These are phyloP conservation scores for Alectura lathami DNA, from an alignment of 2,113 vertebrate species.

Conservation along the genomic window DNA sequence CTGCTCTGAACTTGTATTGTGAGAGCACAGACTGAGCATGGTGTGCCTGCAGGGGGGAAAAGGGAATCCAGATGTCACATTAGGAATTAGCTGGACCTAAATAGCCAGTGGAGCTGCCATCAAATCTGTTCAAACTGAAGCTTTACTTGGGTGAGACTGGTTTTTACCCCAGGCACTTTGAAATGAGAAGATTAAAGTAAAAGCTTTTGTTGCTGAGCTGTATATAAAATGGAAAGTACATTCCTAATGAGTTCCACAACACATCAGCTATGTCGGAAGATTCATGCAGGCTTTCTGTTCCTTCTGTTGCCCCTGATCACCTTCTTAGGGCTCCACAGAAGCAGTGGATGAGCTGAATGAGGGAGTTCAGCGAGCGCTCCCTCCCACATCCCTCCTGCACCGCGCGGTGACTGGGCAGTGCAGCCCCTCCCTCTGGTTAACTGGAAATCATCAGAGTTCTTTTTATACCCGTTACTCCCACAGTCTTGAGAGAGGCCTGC, in stretches of 20 bases:
- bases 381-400: neutral
- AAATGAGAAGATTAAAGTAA: constrained; percentile 3
- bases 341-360: neutral
- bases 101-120: neutral
- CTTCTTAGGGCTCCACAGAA: neutral
- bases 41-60: neutral
- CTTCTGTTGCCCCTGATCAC: neutral
- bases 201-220: neutral
- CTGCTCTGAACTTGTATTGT: neutral
- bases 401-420: accelerated
- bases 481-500: neutral
- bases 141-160: neutral
- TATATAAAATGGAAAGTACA: neutral
- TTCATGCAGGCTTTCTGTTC: accelerated
- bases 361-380: neutral
- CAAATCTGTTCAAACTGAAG: neutral
- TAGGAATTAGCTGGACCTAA: neutral
- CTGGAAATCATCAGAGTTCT: neutral
- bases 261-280: neutral
- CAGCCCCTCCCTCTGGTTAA: neutral
- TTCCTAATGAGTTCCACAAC: neutral
- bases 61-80: neutral
- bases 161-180: neutral
- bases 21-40: neutral
- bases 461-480: neutral